Evolutionary conservation across 2,113 vertebrate species (phyloP), one percentile per base, ranked within the genome.

Genomic region (Gallinago jamesoni): DNA sequence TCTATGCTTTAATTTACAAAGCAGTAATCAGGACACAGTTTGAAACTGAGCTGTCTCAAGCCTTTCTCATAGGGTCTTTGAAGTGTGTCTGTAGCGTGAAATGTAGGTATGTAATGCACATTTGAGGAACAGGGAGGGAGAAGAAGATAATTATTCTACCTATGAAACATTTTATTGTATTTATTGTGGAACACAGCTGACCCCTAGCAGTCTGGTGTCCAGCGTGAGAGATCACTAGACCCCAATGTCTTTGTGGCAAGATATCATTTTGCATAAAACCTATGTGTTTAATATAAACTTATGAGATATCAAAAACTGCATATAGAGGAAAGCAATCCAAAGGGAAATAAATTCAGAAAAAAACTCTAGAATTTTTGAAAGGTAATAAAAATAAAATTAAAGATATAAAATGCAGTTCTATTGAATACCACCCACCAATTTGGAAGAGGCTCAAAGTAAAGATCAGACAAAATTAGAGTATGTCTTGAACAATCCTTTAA

Each of bases 1-100:
- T 96, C 72, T 92, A 94, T 94, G 92, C 60, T 96, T 96, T 75
- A 93, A 94, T 93, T 96, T 96, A 73, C 79, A 96, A 97, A 96
- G 81, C 53, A 91, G 94, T 90, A 94, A 94, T 82, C 72, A 95
- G 3, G 48, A 94, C 70, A 89, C 76, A 68, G 79, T 89, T 75
- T 78, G 84, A 95, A 95, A 94, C 37, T 62, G 37, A 79, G 47
- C 47, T 91, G 76, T 56, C 73, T 85, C 74, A 97, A 87, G 76
- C 16, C 37, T 92, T 70, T 89, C 57, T 95, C 37, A 63, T 47
- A 76, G 21, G 27, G 5, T 93, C 10, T 6, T 85, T 77, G 39
- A 88, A 96, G 87, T n/a, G 5, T 28, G 43, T 70, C 63, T 74
- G 8, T 33, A 48, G 15, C 45, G 15, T 50, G 19, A 83, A 93